Evolutionary conservation across 2,888 invertebrate genomes (phyloP).

Genomic region (Nemotelus nigrinus): DNA sequence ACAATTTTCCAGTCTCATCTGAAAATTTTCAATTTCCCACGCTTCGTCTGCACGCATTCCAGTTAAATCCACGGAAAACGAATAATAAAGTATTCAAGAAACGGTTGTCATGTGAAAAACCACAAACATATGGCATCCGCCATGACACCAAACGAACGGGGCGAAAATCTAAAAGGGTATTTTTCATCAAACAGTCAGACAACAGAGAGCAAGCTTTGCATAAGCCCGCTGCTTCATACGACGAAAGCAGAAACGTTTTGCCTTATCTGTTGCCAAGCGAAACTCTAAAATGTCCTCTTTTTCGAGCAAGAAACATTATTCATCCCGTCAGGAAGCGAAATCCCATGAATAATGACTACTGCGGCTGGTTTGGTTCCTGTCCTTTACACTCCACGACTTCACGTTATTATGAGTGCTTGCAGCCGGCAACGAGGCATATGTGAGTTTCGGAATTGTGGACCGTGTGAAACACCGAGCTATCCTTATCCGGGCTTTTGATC

Average conservation of each 20-base stretch:
- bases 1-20: no score
- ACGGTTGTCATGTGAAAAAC: no score
- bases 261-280: slow-evolving; percentile 17
- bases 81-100: no score
- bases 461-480: no score
- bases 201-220: background rate
- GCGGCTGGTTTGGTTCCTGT: background rate
- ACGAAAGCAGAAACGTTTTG: slow-evolving; percentile 20
- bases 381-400: background rate
- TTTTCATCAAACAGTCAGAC: no score
- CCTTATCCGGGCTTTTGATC: no score
- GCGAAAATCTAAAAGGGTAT: background rate
- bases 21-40: no score
- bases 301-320: slow-evolving; percentile 26
- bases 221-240: background rate
- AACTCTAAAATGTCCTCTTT: slow-evolving; percentile 20
- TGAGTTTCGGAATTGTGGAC: no score
- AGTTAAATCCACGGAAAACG: no score
- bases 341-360: slow-evolving; percentile 41
- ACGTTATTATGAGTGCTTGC: background rate
- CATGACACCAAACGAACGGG: background rate
- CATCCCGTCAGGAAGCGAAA: slow-evolving; percentile 38
- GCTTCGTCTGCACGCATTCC: no score
- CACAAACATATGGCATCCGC: no score
- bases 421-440: background rate